Base-by-base conservation (phyloP, 2,888 invertebrate species). In the Steinernema scapterisci region DNA sequence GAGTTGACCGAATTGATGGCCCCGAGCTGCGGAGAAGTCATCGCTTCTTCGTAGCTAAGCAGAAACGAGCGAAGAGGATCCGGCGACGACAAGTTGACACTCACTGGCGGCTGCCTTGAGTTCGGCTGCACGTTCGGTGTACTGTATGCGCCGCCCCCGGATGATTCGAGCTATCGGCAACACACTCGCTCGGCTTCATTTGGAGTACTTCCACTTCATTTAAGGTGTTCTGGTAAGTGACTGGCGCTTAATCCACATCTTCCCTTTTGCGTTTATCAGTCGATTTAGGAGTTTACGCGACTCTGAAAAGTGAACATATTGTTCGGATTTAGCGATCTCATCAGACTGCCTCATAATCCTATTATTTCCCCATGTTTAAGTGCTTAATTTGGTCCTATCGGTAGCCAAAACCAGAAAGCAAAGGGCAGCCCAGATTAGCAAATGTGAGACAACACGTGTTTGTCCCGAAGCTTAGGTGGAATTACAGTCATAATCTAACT, bases 1-100 rank as follows among this genome's bases (percentile, higher is more conserved):
- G 78, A 80, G 71, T 84, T 86, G 54, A 85, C 84, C 74, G 82
- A 78, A 75, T 78, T 79, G 79, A 86, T 85, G 70, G 85, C 85
- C 46, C 86, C 86, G 70, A 86, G 75, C 44, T 85, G 85, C 51
- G 80, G 75, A 63, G 81, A 79, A 83, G 85, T 84, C 73, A 43
- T 74, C 38, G n/a, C n/a, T 21, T 23, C 51, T 38, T 73, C 71
- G 71, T 73, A 45, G 23, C 19, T 45, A 48, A 1, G 72, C 72
- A 72, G 56, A 72, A 56, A 52, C 52, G 72, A 52, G 63, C 54
- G 63, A 72, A 72, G 45, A 72, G 72, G 54, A 56, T 54, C 25
- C 43, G 63, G 27, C 23, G 63, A 72, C 9, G 56, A 72, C 63
- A 72, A 44, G 54, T 72, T 72, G 72, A 72, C 72, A 54, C 72